Evolutionary conservation across 2,888 invertebrate genomes (phyloP).

Genomic region (Troides aeacus): DNA sequence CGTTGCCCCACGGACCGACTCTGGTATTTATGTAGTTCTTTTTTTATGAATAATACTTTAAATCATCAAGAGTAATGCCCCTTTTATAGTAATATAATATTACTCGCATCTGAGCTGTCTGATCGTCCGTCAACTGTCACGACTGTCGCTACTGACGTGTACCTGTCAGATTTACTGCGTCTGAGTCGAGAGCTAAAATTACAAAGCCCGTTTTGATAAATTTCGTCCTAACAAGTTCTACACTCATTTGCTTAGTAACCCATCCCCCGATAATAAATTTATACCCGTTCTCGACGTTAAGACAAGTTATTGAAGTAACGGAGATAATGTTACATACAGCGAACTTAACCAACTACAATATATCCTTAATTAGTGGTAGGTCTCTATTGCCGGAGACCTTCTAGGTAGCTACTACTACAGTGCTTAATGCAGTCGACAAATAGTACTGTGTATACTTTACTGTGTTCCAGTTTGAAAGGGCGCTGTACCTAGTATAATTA

Average conservation of each 20-base stretch:
- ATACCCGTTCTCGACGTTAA: neutral
- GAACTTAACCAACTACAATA: no score
- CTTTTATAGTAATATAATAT: neutral
- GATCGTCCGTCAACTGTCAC: slow-evolving; percentile 2
- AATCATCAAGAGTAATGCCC: neutral
- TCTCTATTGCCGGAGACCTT: no score
- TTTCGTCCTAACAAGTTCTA: neutral
- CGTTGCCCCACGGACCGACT: no score
- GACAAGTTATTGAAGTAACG: neutral
- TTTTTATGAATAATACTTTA: neutral
- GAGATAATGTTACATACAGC: no score
- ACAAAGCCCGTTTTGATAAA: neutral
- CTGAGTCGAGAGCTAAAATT: neutral
- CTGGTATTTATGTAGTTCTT: no score
- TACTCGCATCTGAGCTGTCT: neutral
- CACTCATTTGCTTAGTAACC: neutral
- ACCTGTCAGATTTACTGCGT: neutral
- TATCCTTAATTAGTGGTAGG: no score
- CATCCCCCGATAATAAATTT: neutral
- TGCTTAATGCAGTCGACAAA: no score
- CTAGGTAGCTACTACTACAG: no score
- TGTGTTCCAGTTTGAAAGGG: no score
- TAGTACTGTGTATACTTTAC: no score
- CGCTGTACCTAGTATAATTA: no score
- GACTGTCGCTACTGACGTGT: neutral